phyloP scores from a whole-genome alignment of 2,113 vertebrate species.

The Archilochus colubris region DNA sequence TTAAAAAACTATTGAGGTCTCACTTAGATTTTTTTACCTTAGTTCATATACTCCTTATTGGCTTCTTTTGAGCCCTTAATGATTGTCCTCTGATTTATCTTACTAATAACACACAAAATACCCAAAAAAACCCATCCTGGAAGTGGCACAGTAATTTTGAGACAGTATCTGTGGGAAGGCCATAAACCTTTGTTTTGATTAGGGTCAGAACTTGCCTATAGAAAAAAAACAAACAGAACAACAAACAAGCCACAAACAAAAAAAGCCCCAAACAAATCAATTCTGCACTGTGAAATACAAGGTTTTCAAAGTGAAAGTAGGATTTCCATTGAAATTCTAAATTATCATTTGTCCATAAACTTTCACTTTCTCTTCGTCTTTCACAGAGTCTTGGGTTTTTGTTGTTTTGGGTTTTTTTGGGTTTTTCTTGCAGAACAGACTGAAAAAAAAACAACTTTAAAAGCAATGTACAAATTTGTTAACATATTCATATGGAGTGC shows the following conservation, averaged over 20 bases:
- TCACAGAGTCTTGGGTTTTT: not conserved
- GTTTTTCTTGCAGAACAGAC: not conserved
- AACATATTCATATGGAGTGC: not conserved
- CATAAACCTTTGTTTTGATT: not conserved
- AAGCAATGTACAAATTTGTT: not conserved
- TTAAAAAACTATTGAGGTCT: not conserved
- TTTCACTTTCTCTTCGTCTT: not conserved
- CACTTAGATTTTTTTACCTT: not conserved
- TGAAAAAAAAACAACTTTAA: not conserved
- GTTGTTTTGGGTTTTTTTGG: no score
- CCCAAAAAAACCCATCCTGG: not conserved
- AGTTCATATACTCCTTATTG: not conserved
- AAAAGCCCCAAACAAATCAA: not conserved
- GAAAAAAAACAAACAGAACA: not conserved
- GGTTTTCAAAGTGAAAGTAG: not conserved
- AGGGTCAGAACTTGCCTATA: not conserved
- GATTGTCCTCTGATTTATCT: conserved; percentile 34
- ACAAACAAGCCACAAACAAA: not conserved
- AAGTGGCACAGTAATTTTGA: not conserved
- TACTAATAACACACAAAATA: not conserved
- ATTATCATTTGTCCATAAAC: not conserved
- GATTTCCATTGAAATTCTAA: not conserved
- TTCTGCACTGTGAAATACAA: not conserved
- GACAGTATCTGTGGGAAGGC: not conserved
- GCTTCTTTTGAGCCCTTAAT: not conserved